These are phyloP conservation scores for Melinaea marsaeus DNA, from an alignment of 2,888 invertebrate species.

Conservation along the genomic window DNA sequence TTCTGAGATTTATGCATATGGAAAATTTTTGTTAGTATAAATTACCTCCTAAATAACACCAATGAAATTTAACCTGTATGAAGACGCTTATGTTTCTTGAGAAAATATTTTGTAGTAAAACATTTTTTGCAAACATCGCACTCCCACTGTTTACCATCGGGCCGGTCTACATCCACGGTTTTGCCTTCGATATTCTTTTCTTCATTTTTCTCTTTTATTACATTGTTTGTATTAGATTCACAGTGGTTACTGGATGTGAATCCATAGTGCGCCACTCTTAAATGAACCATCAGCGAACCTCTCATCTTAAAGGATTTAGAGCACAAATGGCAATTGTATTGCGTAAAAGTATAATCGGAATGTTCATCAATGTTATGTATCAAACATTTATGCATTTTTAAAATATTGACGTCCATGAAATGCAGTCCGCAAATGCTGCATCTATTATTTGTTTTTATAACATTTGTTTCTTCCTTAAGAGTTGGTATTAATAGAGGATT, in stretches of 20 bases:
- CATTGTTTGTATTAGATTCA: constrained; percentile 34
- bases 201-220: constrained; percentile 34
- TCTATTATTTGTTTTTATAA: constrained; percentile 52
- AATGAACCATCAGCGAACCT: constrained; percentile 88
- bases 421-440: constrained; percentile 85
- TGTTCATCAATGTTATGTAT: constrained; percentile 78
- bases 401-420: constrained; percentile 83
- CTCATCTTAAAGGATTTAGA: constrained; percentile 89
- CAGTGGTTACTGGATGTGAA: constrained; percentile 55
- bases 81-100: constrained; percentile 91
- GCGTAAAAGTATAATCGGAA: constrained; percentile 55
- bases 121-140: constrained; percentile 90
- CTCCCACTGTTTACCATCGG: constrained; percentile 88
- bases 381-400: constrained; percentile 85
- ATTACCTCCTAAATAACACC: constrained; percentile 69
- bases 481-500: constrained; percentile 43
- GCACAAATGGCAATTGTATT: constrained; percentile 86
- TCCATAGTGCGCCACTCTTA: constrained; percentile 87
- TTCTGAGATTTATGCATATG: constrained; percentile 9
- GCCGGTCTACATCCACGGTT: constrained; percentile 46
- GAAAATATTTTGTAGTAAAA: constrained; percentile 92
- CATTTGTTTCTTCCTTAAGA: constrained; percentile 49
- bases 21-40: constrained; percentile 57
- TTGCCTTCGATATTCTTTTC: constrained; percentile 42
- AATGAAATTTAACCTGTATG: constrained; percentile 84